These are phyloP conservation scores for Caradrina kadenii DNA, from an alignment of 2,888 invertebrate species.

Conservation along the genomic window DNA sequence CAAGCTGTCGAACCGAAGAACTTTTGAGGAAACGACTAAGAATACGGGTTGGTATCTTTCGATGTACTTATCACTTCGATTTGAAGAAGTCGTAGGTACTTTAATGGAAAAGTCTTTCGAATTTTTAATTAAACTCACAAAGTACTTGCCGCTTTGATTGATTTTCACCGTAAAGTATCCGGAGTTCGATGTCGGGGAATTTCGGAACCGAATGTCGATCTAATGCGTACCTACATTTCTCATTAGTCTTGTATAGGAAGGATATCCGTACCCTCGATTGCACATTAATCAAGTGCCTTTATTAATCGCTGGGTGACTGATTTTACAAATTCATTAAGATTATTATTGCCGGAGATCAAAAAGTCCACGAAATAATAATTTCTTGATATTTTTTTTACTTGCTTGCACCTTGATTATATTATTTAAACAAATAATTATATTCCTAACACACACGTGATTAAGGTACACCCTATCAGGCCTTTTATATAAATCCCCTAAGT, in stretches of 20 bases:
- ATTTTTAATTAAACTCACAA: constrained; percentile 24
- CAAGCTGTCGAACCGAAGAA: constrained; percentile 1
- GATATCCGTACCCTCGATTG: neutral
- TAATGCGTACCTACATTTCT: neutral
- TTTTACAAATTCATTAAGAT: neutral
- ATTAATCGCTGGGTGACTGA: neutral
- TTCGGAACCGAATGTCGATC: neutral
- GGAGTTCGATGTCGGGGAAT: neutral
- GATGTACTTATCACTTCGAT: neutral
- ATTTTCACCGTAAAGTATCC: constrained; percentile 9
- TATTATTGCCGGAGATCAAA: neutral
- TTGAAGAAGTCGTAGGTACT: neutral
- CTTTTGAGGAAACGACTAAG: constrained; percentile 5
- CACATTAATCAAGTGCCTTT: neutral
- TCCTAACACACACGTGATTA: neutral
- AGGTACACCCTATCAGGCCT: neutral
- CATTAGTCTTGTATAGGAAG: neutral
- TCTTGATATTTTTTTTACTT: neutral
- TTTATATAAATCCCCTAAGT: constrained; percentile 17
- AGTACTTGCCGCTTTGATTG: constrained; percentile 18
- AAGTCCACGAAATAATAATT: neutral
- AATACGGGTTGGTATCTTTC: constrained; percentile 3
- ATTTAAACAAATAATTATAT: constrained; percentile 15
- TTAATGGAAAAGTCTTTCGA: constrained; percentile 12
- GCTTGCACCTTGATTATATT: no score